These are phyloP conservation scores for Erebia aethiops DNA, from an alignment of 2,888 invertebrate genomes.

Conservation along the genomic window DNA sequence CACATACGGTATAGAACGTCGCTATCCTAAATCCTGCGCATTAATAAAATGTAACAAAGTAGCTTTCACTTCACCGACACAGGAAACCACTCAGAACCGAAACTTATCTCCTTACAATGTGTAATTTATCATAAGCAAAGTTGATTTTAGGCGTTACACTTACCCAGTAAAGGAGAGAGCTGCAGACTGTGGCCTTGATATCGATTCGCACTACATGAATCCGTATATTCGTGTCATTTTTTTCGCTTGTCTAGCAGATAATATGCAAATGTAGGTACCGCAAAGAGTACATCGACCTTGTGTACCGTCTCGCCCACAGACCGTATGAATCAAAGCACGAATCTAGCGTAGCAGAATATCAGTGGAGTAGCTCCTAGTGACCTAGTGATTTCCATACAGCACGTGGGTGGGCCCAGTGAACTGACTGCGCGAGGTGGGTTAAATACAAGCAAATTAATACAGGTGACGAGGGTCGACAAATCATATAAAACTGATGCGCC, in stretches of 20 bases:
- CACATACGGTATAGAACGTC: not conserved
- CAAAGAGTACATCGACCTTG: constrained; percentile 81
- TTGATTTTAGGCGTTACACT: constrained; percentile 79
- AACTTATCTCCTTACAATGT: constrained; percentile 79
- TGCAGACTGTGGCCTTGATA: constrained; percentile 76
- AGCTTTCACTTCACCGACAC: constrained; percentile 77
- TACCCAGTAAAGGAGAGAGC: constrained; percentile 80
- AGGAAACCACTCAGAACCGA: constrained; percentile 75
- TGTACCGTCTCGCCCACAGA: constrained; percentile 64
- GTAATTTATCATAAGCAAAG: constrained; percentile 76
- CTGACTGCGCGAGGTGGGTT: constrained; percentile 36
- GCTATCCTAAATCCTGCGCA: constrained; percentile 30
- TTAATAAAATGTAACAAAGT: constrained; percentile 42
- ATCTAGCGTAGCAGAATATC: constrained; percentile 60
- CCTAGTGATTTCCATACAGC: constrained; percentile 78
- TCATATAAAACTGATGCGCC: constrained; percentile 37
- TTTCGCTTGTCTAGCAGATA: constrained; percentile 63
- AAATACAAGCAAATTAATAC: constrained; percentile 43
- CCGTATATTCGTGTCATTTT: constrained; percentile 75
- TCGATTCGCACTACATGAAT: constrained; percentile 67
- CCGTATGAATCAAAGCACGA: constrained; percentile 66
- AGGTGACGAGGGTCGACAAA: constrained; percentile 53
- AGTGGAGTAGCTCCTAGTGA: constrained; percentile 70
- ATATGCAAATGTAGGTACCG: constrained; percentile 79
- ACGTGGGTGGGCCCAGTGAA: constrained; percentile 59